Evolutionary conservation across 2,797 vertebrate genomes (phyloP).

Genomic region (Pseudopleuronectes americanus): DNA sequence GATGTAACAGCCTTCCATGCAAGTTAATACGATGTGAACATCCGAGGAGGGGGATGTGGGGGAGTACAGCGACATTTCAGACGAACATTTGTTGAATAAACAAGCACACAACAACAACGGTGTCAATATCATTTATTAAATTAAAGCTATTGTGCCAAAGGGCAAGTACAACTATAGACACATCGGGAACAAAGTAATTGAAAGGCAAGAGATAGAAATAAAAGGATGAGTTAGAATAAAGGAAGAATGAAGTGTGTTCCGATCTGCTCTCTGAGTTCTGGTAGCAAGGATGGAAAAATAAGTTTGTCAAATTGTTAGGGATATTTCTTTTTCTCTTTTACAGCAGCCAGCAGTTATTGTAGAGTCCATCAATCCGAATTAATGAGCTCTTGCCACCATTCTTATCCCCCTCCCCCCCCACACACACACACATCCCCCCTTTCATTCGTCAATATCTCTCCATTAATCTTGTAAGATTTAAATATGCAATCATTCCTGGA

Average conservation of each 20-base stretch:
- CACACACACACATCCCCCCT: constrained; percentile 12
- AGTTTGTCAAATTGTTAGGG: constrained; percentile 30
- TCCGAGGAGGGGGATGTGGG: no score
- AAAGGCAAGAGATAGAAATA: constrained; percentile 35
- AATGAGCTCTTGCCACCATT: constrained; percentile 59
- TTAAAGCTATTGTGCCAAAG: not conserved
- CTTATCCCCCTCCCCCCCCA: constrained; percentile 2
- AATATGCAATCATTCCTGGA: constrained; percentile 65
- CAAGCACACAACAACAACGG: not conserved
- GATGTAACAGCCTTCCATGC: not conserved
- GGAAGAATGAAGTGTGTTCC: constrained; percentile 15
- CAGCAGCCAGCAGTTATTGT: constrained; percentile 42
- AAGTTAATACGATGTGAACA: no score
- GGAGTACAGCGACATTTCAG: not conserved
- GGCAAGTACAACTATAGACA: constrained; percentile 27
- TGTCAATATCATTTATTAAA: not conserved
- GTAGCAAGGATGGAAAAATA: constrained; percentile 16
- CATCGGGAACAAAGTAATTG: constrained; percentile 50
- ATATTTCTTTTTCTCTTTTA: constrained; percentile 38
- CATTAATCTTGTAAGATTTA: constrained; percentile 59
- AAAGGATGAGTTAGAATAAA: constrained; percentile 5
- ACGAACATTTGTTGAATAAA: not conserved
- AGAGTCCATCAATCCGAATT: constrained; percentile 58
- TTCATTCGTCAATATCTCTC: constrained; percentile 64
- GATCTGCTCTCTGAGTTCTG: constrained; percentile 23